Conservation (phyloP, 2,797 vertebrate species). For the Characodon lateralis region DNA sequence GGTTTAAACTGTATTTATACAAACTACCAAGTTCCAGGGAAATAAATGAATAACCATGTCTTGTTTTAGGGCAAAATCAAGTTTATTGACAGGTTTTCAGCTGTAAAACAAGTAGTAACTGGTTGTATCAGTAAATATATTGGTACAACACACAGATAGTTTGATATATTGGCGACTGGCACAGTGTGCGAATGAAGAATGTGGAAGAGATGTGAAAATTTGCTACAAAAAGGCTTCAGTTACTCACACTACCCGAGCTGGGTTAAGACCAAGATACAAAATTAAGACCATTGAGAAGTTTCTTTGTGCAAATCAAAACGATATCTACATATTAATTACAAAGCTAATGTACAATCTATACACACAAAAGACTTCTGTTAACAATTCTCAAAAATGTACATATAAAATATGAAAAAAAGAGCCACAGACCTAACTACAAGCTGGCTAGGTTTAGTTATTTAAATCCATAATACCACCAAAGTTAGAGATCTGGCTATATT, state of each 20-base stretch:
- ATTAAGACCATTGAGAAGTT: slow-evolving; percentile 68
- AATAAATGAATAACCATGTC: background rate
- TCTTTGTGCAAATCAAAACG: slow-evolving; percentile 78
- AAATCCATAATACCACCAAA: slow-evolving; percentile 27
- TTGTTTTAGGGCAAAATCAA: slow-evolving; percentile 34
- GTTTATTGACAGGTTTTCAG: slow-evolving; percentile 67
- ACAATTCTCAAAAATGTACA: slow-evolving; percentile 30
- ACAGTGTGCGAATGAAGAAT: slow-evolving; percentile 28
- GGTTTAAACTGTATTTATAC: background rate
- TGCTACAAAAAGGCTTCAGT: slow-evolving; percentile 69
- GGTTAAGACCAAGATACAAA: slow-evolving; percentile 70
- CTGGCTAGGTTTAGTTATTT: slow-evolving; percentile 20
- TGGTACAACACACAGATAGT: slow-evolving; percentile 22
- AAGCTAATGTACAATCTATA: slow-evolving; percentile 65
- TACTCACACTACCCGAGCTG: slow-evolving; percentile 62
- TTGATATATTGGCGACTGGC: slow-evolving; percentile 29
- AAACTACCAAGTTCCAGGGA: slow-evolving; percentile 36
- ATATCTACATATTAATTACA: slow-evolving; percentile 65
- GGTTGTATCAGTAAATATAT: slow-evolving; percentile 39
- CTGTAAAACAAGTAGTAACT: slow-evolving; percentile 52
- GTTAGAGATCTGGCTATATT: slow-evolving; percentile 58
- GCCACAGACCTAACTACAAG: slow-evolving; percentile 40
- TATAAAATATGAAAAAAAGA: slow-evolving; percentile 13
- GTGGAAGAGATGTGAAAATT: slow-evolving; percentile 36
- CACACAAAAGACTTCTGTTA: slow-evolving; percentile 56